A percentile compares a stretch with the other conserved stretches of the same genome.
phyloP scores from a whole-genome alignment of 1,140 invertebrate genomes.

The Drosophila mauritiana region DNA sequence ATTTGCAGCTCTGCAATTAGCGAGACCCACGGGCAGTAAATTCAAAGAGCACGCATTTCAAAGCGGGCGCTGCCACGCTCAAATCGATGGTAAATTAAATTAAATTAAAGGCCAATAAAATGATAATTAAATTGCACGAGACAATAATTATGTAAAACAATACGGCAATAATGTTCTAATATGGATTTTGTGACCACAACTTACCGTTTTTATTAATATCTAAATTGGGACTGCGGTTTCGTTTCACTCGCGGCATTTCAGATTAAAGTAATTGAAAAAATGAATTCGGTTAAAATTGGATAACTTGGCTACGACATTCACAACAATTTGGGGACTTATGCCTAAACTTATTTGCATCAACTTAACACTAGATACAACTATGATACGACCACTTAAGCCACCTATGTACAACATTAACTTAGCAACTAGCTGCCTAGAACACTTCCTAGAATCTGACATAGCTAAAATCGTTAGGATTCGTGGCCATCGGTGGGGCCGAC shows the following conservation, averaged over 20 bases:
- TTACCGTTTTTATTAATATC: constrained; percentile 63
- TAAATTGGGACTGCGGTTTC: constrained; percentile 40
- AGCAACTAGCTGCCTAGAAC: constrained; percentile 9
- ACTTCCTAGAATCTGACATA: constrained; percentile 75
- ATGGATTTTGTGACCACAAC: constrained; percentile 49
- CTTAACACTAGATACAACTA: constrained; percentile 47
- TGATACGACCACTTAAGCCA: constrained; percentile 50
- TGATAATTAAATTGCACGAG: constrained; percentile 48
- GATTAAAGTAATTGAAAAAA: constrained; percentile 25
- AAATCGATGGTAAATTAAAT: constrained; percentile 61
- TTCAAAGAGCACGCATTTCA: constrained; percentile 16
- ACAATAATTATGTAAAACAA: constrained; percentile 34
- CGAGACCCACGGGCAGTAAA: constrained; percentile 7
- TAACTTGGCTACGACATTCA: constrained; percentile 10
- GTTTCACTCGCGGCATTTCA: constrained; percentile 62
- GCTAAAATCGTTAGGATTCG: constrained; percentile 84
- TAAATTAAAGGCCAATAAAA: constrained; percentile 69
- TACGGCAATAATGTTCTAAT: constrained; percentile 30
- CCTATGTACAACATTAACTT: constrained; percentile 72
- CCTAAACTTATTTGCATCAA: constrained; percentile 14
- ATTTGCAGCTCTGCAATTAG: constrained; percentile 59
- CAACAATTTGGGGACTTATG: constrained; percentile 23
- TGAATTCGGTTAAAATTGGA: constrained; percentile 7
- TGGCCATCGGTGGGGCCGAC: constrained; percentile 80
- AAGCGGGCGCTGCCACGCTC: not conserved